phyloP scores from a whole-genome alignment of 2,797 vertebrate species.

The Threskiornis aethiopicus region DNA sequence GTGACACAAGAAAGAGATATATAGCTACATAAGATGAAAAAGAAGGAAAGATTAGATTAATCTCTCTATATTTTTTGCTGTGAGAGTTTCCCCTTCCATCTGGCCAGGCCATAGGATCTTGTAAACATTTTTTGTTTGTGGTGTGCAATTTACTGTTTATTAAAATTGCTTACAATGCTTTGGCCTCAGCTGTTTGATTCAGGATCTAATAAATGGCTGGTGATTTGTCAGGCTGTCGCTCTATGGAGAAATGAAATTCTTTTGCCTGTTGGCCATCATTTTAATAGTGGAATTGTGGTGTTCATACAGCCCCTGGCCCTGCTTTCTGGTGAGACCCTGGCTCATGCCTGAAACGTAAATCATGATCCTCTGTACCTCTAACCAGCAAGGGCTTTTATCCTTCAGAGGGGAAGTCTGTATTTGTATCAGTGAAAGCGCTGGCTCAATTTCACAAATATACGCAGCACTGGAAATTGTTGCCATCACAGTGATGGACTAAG shows the following conservation, averaged over 20 bases:
- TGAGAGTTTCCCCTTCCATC: not conserved
- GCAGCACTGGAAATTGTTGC: not conserved
- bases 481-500: not conserved
- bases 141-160: not conserved
- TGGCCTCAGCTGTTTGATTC: constrained; percentile 43
- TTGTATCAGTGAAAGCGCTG: not conserved
- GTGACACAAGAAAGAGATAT: not conserved
- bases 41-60: not conserved
- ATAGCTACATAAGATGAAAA: not conserved
- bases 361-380: not conserved
- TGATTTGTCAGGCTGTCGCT: constrained; percentile 39
- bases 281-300: not conserved
- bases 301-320: not conserved
- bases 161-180: not conserved
- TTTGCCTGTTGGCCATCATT: not conserved
- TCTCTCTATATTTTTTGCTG: not conserved
- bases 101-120: not conserved
- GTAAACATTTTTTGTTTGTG: not conserved
- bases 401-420: not conserved
- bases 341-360: not conserved
- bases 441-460: not conserved
- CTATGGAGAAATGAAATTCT: not conserved
- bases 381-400: not conserved
- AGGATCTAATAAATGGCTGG: constrained; percentile 23
- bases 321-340: not conserved